A percentile compares a stretch with the other conserved stretches of the same genome.
These are phyloP conservation scores for Lamellibrachia luymesi DNA, from an alignment of 1,140 invertebrate species.

Conservation along the genomic window DNA sequence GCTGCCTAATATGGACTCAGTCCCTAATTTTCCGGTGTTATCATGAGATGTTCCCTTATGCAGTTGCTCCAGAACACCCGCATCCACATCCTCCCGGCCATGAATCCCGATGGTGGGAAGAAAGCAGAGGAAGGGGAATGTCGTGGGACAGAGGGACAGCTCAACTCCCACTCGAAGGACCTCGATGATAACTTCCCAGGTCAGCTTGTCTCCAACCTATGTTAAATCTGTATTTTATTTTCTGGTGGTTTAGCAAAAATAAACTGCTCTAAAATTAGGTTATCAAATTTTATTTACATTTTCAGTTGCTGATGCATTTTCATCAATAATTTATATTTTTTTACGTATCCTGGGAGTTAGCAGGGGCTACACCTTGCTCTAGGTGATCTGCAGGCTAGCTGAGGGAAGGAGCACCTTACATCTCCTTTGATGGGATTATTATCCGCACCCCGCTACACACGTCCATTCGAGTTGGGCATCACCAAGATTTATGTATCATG, in stretches of 20 bases:
- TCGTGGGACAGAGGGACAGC: conserved; percentile 64
- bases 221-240: conserved; percentile 56
- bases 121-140: conserved; percentile 69
- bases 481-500: too few relatives aligned
- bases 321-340: not conserved
- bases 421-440: too few relatives aligned
- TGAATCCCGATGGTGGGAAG: conserved; percentile 92
- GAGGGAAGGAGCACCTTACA: too few relatives aligned
- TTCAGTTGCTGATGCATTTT: not conserved
- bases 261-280: not conserved
- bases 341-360: too few relatives aligned
- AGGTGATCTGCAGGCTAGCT: too few relatives aligned
- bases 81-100: conserved; percentile 80
- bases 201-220: conserved; percentile 18
- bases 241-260: conserved; percentile 29
- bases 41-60: conserved; percentile 20
- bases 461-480: too few relatives aligned
- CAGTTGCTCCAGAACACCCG: conserved; percentile 72
- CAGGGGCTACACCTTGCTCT: too few relatives aligned
- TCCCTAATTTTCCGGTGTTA: not conserved
- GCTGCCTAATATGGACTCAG: not conserved
- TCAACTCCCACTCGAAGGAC: conserved; percentile 80
- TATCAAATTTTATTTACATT: not conserved
- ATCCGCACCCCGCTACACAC: too few relatives aligned
- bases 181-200: conserved; percentile 95